Evolutionary conservation across 2,797 vertebrate species (phyloP).

Genomic region (Eulemur rubriventer): DNA sequence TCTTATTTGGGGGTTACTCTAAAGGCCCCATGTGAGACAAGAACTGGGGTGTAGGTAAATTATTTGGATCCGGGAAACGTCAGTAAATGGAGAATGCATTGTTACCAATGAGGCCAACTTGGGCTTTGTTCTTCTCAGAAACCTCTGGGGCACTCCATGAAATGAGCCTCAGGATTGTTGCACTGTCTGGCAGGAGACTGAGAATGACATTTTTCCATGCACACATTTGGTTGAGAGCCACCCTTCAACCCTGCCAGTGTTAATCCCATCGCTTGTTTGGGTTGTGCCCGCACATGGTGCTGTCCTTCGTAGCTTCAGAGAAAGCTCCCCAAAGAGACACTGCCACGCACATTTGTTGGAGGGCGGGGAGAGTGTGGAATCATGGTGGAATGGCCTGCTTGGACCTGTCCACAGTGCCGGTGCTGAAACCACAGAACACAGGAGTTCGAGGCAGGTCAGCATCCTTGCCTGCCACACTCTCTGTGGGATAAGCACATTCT

Average conservation of each 20-base stretch:
- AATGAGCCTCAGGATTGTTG: background rate
- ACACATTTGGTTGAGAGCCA: background rate
- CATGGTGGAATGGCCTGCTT: rapidly evolving
- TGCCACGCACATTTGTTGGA: background rate
- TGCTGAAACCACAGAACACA: background rate
- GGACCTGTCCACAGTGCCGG: rapidly evolving
- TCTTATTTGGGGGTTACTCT: background rate
- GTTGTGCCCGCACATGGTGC: rapidly evolving
- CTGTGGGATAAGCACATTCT: rapidly evolving
- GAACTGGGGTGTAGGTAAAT: background rate
- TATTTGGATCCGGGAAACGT: too few relatives aligned
- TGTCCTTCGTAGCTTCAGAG: background rate
- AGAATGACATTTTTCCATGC: too few relatives aligned
- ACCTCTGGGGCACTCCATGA: background rate
- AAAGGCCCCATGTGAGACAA: background rate
- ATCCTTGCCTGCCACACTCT: rapidly evolving
- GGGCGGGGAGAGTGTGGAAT: too few relatives aligned
- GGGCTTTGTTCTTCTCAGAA: background rate
- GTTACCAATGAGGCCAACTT: rapidly evolving
- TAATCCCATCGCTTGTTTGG: background rate
- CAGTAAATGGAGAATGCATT: too few relatives aligned
- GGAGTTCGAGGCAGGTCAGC: rapidly evolving
- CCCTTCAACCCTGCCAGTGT: rapidly evolving
- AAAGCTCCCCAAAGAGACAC: rapidly evolving
- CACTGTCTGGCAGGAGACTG: too few relatives aligned